Evolutionary conservation across 2,888 invertebrate species (phyloP).

Genomic region (Eulithis testata): DNA sequence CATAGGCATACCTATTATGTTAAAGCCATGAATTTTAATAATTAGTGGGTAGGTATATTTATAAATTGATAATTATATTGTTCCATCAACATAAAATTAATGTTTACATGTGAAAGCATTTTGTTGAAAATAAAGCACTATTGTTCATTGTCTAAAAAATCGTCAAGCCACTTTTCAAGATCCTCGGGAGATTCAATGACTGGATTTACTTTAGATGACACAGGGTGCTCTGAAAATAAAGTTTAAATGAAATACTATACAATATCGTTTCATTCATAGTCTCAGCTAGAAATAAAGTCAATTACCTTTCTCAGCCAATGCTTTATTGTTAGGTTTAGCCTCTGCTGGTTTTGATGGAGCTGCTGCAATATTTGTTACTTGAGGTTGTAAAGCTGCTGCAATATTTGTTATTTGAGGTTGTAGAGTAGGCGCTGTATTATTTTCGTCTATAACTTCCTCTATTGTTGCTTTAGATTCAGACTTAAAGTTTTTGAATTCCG

Average conservation of each 20-base stretch:
- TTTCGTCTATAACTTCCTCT: slow-evolving; percentile 15
- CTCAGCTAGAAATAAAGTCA: background rate
- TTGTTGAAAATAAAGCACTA: background rate
- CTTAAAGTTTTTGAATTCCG: slow-evolving; percentile 4
- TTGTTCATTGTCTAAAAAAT: slow-evolving; percentile 69
- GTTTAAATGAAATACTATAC: slow-evolving; percentile 34
- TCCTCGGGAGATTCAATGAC: slow-evolving; percentile 76
- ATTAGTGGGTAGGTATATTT: no score
- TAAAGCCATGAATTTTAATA: no score
- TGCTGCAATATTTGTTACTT: background rate
- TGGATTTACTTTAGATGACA: slow-evolving; percentile 50
- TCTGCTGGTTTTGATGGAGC: slow-evolving; percentile 2
- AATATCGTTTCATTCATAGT: slow-evolving; percentile 15
- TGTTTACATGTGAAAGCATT: background rate
- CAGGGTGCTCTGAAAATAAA: slow-evolving; percentile 34
- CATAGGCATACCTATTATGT: no score
- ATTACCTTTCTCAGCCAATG: slow-evolving; percentile 20
- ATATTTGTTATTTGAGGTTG: background rate
- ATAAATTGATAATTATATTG: no score
- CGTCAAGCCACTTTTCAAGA: slow-evolving; percentile 81
- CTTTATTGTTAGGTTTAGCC: slow-evolving; percentile 1
- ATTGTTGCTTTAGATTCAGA: slow-evolving; percentile 15
- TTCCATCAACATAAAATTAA: no score
- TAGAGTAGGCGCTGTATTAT: background rate
- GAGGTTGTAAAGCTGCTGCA: background rate